These are phyloP conservation scores for Hermodice carunculata DNA, from an alignment of 2,888 invertebrate genomes.

Conservation along the genomic window DNA sequence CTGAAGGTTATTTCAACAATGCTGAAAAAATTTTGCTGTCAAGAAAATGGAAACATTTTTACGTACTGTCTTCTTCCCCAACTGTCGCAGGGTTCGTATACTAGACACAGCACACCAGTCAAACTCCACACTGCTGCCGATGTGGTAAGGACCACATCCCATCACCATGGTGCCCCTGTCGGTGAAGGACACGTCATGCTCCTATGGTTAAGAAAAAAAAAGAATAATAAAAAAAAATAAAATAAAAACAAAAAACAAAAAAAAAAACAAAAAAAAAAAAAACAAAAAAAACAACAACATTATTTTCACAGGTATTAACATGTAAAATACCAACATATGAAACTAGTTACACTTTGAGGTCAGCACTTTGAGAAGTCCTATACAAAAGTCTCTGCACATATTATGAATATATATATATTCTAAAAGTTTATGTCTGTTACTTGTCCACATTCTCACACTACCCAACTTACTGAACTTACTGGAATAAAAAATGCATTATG, in stretches of 20 bases:
- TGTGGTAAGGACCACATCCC: constrained; percentile 66
- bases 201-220: constrained; percentile 37
- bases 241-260: neutral
- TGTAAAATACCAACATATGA: no score
- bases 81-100: constrained; percentile 50
- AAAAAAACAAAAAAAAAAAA: neutral
- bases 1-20: no score
- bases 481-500: no score
- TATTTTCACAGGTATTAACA: no score
- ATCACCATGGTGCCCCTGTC: constrained; percentile 58
- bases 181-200: constrained; percentile 54
- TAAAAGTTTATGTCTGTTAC: no score
- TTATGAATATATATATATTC: no score
- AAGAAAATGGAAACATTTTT: neutral
- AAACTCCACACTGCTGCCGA: constrained; percentile 65
- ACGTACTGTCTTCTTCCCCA: constrained; percentile 48
- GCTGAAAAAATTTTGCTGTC: neutral
- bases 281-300: neutral
- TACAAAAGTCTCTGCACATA: no score
- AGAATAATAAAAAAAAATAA: constrained; percentile 7
- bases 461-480: no score
- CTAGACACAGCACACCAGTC: constrained; percentile 65
- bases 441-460: no score
- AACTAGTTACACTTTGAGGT: no score
- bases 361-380: no score